Base-by-base conservation (phyloP, 2,888 invertebrate genomes). In the Microdon myrmicae region DNA sequence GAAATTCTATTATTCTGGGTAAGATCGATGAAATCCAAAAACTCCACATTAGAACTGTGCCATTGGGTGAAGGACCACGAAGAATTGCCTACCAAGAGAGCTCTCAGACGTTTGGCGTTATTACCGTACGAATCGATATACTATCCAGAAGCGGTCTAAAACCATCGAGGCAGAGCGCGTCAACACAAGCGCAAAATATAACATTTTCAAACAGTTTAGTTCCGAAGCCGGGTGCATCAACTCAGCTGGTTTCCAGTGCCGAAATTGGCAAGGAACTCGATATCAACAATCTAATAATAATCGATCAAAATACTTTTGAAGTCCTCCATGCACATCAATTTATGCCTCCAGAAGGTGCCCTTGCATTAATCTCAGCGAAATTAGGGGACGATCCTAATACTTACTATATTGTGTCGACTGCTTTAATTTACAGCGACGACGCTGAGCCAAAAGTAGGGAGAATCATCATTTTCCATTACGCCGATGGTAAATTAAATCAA, bases 11-110 rank as follows among this genome's bases (percentile, higher is more conserved):
- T 4, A 91, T 96, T 1, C 93, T 99, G 75, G 97, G 97, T 59
- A 96, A 96, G 0, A 97, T 98, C 71, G 98, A 98, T 79, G 97
- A 98, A 81, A 98, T 98, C 68, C 97, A 98, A 79, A 98, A 98
- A 77, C 81, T 98, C 10, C 98, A 98, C 79, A 98, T 98, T 70
- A 83, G 98, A 48, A 96, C 96, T 0, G 94, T 99, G 12, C 93
- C 94, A 0, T 82, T 99, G 1, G 93, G 94, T 1, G 99, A 99
- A 82, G 93, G 95, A 1, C 96, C 97, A 0, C 83, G 95, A 43
- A 83, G 97, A 55, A 96, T 99, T 73, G 92, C 96, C 0, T 95
- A 98, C 78, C 98, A 98, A 77, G 96, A 95, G 76, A 85, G 86
- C 28, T 90, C 94, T 8, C 92, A 92, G 86, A 94, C 96, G 2